phyloP scores from a whole-genome alignment of 2,888 invertebrate species.

The Brenthis daphne region DNA sequence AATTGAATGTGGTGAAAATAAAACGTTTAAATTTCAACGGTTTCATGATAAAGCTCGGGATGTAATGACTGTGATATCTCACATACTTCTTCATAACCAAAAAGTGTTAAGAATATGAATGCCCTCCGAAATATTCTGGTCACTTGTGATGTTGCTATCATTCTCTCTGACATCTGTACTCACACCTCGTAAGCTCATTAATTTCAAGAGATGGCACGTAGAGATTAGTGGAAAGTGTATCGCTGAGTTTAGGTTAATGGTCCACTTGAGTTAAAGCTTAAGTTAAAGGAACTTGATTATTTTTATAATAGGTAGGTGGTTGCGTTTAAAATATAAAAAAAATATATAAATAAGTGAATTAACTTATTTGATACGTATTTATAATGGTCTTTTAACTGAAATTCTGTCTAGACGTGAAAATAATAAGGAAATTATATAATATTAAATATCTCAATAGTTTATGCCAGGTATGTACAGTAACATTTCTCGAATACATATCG shows the following conservation, averaged over 20 bases:
- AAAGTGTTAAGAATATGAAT: constrained; percentile 28
- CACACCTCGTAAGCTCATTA: constrained; percentile 46
- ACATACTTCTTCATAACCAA: constrained; percentile 9
- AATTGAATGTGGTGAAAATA: neutral
- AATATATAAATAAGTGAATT: too few species aligned
- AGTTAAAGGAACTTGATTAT: neutral
- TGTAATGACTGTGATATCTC: constrained; percentile 6
- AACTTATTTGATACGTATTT: too few species aligned
- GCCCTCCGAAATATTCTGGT: constrained; percentile 30
- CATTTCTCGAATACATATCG: neutral
- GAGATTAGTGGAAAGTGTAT: constrained; percentile 50
- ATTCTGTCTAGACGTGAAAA: too few species aligned
- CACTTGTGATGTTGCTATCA: constrained; percentile 36
- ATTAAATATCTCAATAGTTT: too few species aligned
- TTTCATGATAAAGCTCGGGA: neutral
- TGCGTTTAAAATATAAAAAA: too few species aligned
- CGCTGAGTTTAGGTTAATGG: constrained; percentile 32
- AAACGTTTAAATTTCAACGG: neutral
- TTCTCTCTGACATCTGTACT: constrained; percentile 39
- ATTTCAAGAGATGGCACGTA: constrained; percentile 45
- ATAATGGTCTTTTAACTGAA: too few species aligned
- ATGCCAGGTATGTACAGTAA: too few species aligned
- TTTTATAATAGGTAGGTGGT: neutral
- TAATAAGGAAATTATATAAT: too few species aligned
- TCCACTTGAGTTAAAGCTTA: constrained; percentile 2